phyloP scores from a whole-genome alignment of 2,797 vertebrate genomes.

The Spheniscus humboldti region DNA sequence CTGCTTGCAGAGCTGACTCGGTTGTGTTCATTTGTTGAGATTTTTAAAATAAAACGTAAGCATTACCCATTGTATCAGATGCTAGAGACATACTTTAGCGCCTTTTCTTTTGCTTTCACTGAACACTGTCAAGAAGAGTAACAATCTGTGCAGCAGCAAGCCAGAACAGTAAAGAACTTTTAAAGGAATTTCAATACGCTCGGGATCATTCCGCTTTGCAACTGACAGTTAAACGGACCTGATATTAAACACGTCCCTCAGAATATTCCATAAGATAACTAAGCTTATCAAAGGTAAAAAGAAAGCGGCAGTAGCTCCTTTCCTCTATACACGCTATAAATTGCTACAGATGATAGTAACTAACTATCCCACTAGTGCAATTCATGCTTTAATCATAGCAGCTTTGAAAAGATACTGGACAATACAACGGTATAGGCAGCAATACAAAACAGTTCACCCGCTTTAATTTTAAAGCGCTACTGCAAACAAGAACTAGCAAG shows the following conservation, averaged over 20 bases:
- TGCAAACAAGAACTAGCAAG: neutral
- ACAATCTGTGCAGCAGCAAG: neutral
- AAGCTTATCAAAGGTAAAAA: neutral
- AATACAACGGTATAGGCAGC: neutral
- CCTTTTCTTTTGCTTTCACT: neutral
- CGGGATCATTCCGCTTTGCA: neutral
- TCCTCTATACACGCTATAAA: neutral
- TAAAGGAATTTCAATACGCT: neutral
- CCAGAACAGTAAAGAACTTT: neutral
- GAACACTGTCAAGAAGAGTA: neutral
- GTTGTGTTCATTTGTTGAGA: neutral
- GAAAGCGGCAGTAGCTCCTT: neutral
- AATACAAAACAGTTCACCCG: neutral
- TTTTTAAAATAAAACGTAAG: neutral
- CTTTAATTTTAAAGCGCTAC: neutral
- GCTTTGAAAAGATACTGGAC: neutral
- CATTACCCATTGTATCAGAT: neutral
- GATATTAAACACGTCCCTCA: neutral
- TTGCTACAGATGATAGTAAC: neutral
- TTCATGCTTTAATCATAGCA: neutral
- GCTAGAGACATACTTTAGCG: rapidly evolving
- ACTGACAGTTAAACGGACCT: neutral
- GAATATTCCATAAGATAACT: rapidly evolving
- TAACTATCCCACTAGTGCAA: neutral
- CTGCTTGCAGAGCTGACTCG: neutral